phyloP scores from a whole-genome alignment of 2,888 invertebrate species.

The Agrotis ipsilon region DNA sequence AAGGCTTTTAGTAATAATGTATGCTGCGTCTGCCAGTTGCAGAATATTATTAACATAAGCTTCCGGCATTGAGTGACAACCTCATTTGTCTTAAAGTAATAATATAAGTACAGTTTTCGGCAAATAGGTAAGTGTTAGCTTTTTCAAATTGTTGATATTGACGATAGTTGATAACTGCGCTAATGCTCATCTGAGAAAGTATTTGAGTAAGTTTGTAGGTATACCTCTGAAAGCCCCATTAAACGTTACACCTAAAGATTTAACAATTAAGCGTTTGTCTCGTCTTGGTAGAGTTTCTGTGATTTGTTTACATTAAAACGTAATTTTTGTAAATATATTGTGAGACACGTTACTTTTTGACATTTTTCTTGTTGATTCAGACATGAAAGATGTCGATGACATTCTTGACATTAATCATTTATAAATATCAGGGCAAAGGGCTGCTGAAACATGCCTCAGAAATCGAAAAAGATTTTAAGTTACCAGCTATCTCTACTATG shows the following conservation, averaged over 20 bases:
- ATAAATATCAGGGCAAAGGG: constrained; percentile 3
- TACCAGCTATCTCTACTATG: neutral
- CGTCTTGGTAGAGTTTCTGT: constrained; percentile 2
- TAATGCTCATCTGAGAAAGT: neutral
- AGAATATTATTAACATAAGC: no score
- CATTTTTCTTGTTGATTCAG: constrained; percentile 57
- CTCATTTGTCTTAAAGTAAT: neutral
- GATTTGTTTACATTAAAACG: constrained; percentile 30
- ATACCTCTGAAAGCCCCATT: constrained; percentile 37
- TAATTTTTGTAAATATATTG: constrained; percentile 38
- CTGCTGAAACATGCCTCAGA: neutral
- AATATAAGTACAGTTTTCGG: neutral
- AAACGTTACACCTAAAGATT: constrained; percentile 12
- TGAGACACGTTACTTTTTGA: constrained; percentile 39
- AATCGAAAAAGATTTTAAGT: constrained; percentile 22
- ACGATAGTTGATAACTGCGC: constrained; percentile 13
- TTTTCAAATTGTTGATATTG: constrained; percentile 17
- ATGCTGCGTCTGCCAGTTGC: no score
- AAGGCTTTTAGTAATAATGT: no score
- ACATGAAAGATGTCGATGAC: constrained; percentile 11
- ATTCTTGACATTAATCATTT: constrained; percentile 15
- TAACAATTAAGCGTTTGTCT: constrained; percentile 9
- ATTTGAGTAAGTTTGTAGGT: neutral
- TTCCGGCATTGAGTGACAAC: no score
- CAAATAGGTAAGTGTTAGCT: neutral